Conservation (phyloP, 1,140 invertebrate genomes). For the Cydia splendana region DNA sequence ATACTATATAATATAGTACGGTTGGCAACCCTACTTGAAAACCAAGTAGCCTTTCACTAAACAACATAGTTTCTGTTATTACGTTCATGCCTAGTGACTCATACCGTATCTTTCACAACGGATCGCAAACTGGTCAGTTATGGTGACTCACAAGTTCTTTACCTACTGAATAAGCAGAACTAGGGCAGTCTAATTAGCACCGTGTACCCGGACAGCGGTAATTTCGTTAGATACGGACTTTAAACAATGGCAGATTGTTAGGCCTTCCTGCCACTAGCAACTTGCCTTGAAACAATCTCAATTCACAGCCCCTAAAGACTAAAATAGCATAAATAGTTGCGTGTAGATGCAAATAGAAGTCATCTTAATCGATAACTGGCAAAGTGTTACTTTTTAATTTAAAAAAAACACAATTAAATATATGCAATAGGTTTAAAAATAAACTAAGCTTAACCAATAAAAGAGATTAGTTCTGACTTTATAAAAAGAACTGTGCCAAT, state of each 20-base stretch:
- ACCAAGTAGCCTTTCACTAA: slow-evolving; percentile 1
- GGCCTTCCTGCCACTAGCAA: slow-evolving; percentile 4
- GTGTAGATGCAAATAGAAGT: neutral
- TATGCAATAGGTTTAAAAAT: neutral
- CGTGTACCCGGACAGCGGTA: slow-evolving; percentile 19
- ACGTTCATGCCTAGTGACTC: slow-evolving; percentile 1
- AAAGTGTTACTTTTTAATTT: neutral
- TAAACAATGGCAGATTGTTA: slow-evolving; percentile 8
- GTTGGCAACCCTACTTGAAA: too few relatives aligned
- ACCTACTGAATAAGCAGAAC: slow-evolving; percentile 4
- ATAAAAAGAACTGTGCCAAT: neutral
- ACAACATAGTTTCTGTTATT: neutral
- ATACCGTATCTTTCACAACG: neutral
- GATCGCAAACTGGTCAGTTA: slow-evolving; percentile 3
- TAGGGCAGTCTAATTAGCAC: slow-evolving; percentile 33
- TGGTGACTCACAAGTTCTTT: slow-evolving; percentile 13
- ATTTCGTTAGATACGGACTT: slow-evolving; percentile 16
- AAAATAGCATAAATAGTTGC: slow-evolving; percentile 31
- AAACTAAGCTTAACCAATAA: neutral
- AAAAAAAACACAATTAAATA: neutral
- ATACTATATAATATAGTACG: too few relatives aligned
- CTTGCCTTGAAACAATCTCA: slow-evolving; percentile 11
- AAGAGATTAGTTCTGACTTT: neutral
- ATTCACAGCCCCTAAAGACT: slow-evolving; percentile 63
- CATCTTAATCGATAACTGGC: neutral